A percentile compares a stretch with the other conserved stretches of the same genome.
These are phyloP conservation scores for Dendronephthya gigantea DNA, from an alignment of 64 coral and sea anemone genomes.

Conservation along the genomic window DNA sequence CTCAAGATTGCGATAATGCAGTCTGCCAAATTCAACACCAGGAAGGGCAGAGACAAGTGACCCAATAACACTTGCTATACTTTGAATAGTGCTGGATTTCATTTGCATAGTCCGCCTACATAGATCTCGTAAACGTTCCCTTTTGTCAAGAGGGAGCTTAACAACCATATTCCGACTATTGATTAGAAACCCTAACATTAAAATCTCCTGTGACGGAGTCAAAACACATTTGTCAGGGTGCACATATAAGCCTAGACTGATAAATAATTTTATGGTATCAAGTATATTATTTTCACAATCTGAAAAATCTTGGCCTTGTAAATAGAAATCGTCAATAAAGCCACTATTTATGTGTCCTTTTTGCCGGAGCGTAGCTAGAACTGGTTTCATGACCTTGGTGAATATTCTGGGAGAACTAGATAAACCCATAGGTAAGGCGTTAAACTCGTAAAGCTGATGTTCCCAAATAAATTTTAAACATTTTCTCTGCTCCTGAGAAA, in stretches of 20 bases:
- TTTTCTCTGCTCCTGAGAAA: slow-evolving; percentile 40
- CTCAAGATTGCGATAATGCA: slow-evolving; percentile 33
- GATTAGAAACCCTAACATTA: slow-evolving; percentile 37
- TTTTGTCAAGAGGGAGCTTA: neutral
- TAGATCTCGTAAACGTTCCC: slow-evolving; percentile 3
- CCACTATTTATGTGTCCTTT: slow-evolving; percentile 19
- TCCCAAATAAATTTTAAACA: slow-evolving; percentile 29
- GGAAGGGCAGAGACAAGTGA: slow-evolving; percentile 34
- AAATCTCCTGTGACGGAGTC: slow-evolving; percentile 30
- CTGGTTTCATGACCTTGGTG: slow-evolving; percentile 31
- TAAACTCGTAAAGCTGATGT: slow-evolving; percentile 13
- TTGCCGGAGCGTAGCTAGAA: slow-evolving; percentile 17
- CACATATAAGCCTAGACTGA: slow-evolving; percentile 26
- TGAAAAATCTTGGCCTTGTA: no score
- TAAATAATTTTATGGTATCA: no score
- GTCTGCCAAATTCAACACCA: slow-evolving; percentile 27
- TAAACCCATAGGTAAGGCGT: slow-evolving; percentile 22
- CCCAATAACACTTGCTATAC: slow-evolving; percentile 16
- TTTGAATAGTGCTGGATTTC: neutral
- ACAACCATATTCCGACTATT: slow-evolving; percentile 30
- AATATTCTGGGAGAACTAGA: slow-evolving; percentile 47
- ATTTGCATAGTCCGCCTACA: neutral
- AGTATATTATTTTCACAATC: no score
- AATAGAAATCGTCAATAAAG: slow-evolving; percentile 36
- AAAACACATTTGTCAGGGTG: slow-evolving; percentile 43